phyloP scores from a whole-genome alignment of 2,888 invertebrate species.

The Epinotia ramella region DNA sequence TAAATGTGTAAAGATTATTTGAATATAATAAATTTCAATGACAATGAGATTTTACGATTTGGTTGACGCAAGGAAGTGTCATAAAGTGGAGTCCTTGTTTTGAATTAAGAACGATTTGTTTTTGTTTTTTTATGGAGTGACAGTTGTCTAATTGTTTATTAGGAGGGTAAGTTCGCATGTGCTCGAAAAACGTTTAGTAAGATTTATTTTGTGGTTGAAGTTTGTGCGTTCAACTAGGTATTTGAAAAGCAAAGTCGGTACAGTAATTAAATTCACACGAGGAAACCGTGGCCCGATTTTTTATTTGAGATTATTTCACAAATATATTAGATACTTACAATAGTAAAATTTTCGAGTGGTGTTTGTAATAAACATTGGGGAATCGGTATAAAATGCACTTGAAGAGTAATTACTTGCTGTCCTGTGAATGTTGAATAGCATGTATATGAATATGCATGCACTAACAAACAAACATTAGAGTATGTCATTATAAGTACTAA shows the following conservation, averaged over 20 bases:
- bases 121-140: constrained; percentile 49
- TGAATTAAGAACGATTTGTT: constrained; percentile 57
- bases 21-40: constrained; percentile 74
- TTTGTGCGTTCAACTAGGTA: background rate
- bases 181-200: background rate
- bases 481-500: background rate
- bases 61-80: constrained; percentile 46
- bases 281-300: too few relatives aligned
- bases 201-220: constrained; percentile 26
- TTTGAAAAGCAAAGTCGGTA: background rate
- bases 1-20: constrained; percentile 39
- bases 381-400: too few relatives aligned
- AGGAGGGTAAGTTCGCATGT: constrained; percentile 11
- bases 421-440: too few relatives aligned
- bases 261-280: too few relatives aligned
- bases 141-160: constrained; percentile 47
- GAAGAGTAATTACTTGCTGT: too few relatives aligned
- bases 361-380: too few relatives aligned
- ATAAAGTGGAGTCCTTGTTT: constrained; percentile 48
- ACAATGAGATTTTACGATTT: constrained; percentile 71
- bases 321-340: too few relatives aligned
- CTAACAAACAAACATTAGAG: background rate
- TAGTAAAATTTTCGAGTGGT: too few relatives aligned
- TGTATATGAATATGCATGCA: background rate
- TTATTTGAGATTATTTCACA: too few relatives aligned